These are phyloP conservation scores for Archivesica marissinica DNA, from an alignment of 1,140 invertebrate species.

Conservation along the genomic window DNA sequence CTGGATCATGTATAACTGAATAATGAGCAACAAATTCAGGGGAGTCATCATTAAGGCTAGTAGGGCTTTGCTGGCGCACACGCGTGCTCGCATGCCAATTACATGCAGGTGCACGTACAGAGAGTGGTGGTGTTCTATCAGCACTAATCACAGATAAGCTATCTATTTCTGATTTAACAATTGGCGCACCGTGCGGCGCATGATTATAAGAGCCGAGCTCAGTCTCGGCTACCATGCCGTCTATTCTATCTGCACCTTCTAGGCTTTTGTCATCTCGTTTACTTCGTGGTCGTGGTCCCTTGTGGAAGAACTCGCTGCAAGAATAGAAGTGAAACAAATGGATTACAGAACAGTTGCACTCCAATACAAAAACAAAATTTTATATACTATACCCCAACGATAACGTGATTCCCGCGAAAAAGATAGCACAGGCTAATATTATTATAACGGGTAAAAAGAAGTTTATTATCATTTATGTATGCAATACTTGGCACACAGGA, in stretches of 20 bases:
- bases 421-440: too few species aligned
- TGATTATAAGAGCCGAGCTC: slow-evolving; percentile 45
- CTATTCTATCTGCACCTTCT: slow-evolving; percentile 44
- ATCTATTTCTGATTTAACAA: slow-evolving; percentile 49
- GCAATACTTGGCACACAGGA: too few species aligned
- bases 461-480: too few species aligned
- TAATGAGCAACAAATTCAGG: slow-evolving; percentile 17
- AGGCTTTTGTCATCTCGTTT: slow-evolving; percentile 53
- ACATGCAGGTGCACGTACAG: slow-evolving; percentile 62
- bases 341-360: too few species aligned
- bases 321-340: neutral
- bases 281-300: slow-evolving; percentile 69
- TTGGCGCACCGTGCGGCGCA: slow-evolving; percentile 24
- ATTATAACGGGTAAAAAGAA: too few species aligned
- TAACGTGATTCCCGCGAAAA: too few species aligned
- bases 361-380: neutral
- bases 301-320: slow-evolving; percentile 73
- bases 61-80: neutral
- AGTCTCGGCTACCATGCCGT: slow-evolving; percentile 50
- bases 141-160: slow-evolving; percentile 48
- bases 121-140: slow-evolving; percentile 31
- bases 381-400: too few species aligned
- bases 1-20: slow-evolving; percentile 41
- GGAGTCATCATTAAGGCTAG: slow-evolving; percentile 39
- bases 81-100: neutral